These are phyloP conservation scores for Passer montanus DNA, from an alignment of 2,113 vertebrate species.

Conservation along the genomic window DNA sequence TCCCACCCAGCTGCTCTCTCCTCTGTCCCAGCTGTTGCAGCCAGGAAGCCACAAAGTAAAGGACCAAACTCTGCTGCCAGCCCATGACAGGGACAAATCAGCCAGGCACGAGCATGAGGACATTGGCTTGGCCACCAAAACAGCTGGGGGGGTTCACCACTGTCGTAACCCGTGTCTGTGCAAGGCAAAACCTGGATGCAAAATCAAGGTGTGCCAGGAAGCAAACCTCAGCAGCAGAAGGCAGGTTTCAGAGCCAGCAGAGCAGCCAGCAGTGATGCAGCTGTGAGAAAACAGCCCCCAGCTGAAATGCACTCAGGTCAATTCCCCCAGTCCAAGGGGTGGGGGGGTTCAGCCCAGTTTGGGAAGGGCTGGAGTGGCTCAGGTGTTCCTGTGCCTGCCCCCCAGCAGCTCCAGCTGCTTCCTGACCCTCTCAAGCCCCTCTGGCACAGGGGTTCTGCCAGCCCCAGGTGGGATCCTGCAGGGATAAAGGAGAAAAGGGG, in stretches of 20 bases:
- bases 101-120: neutral
- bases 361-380: neutral
- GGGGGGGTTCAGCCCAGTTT: neutral
- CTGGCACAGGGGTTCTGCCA: neutral
- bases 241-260: accelerated
- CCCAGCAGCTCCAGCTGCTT: neutral
- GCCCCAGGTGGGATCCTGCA: neutral
- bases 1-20: neutral
- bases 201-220: neutral
- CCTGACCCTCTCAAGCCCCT: neutral
- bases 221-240: neutral
- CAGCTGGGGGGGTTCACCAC: neutral
- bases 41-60: neutral
- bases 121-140: neutral
- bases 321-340: accelerated
- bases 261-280: neutral
- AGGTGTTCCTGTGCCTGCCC: neutral
- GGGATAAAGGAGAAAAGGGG: neutral
- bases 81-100: neutral
- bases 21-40: neutral
- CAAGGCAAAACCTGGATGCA: neutral
- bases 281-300: neutral
- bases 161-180: neutral
- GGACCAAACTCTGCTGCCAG: neutral
- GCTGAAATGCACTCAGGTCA: accelerated